Base-by-base conservation (phyloP, 1,140 invertebrate genomes). In the Diorhabda carinulata region DNA sequence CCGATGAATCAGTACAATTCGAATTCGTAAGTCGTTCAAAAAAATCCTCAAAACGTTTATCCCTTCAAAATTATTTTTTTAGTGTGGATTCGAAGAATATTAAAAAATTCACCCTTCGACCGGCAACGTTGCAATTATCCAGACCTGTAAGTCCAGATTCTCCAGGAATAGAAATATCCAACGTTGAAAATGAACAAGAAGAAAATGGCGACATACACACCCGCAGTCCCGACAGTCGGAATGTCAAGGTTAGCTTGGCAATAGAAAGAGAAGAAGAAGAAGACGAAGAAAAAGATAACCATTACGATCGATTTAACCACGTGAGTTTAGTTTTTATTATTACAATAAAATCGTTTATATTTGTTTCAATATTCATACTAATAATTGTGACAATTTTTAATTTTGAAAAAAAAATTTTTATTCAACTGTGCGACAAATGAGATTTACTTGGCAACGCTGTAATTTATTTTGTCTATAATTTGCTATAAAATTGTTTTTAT, bases 21-120 rank as follows among this genome's bases (percentile, higher is more conserved):
- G 25, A 25, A 25, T 25, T 25, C 25, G 47, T 52, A 52, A 52
- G 47, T 52, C n/a, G 6, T 8, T 52, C n/a, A 52, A 52, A 52
- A 52, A 52, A 52, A 52, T 52, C 25, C 57, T 25, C 25, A n/a
- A 7, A 56, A 6, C n/a, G 7, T 7, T 60, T 47, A 10, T 45
- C 64, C 25, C 25, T 25, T 25, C 25, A 25, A 25, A 25, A 25
- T 25, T 59, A n/a, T 61, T 57, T 43, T 68, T 64, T 52, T 42
- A 66, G 63, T 41, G 66, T 59, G 43, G 70, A 72, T 40, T 43
- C 57, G 44, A 69, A 72, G 52, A 57, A 45, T 45, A 45, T 72
- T 43, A 72, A 72, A 43, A 72, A 66, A 66, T 72, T 72, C 25
- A 69, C 67, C 3, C 40, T 69, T 61, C 59, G 57, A 45, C 65